Conservation (phyloP, 37 sponge, comb jelly and placozoan genomes). For the Crambe crambe region DNA sequence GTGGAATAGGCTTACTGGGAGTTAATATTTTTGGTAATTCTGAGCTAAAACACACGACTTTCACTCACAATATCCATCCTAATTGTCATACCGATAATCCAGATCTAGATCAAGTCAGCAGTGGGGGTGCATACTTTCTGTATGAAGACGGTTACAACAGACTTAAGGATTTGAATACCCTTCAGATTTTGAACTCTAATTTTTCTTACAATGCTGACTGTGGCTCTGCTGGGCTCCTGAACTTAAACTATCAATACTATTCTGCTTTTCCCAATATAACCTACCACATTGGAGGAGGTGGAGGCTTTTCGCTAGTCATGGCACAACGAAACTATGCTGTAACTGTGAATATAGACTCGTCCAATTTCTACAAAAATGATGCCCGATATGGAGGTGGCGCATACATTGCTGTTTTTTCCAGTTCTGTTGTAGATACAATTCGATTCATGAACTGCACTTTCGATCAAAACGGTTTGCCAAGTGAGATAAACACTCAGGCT, state of each 20-base stretch:
- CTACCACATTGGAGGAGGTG: constrained; percentile 33
- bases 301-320: constrained; percentile 47
- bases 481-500: not conserved
- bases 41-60: not conserved
- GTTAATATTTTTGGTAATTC: constrained; percentile 42
- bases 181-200: not conserved
- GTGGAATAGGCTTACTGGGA: constrained; percentile 46
- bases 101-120: not conserved
- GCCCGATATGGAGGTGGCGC: constrained; percentile 14
- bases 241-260: not conserved
- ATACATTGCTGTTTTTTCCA: not conserved
- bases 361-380: constrained; percentile 11
- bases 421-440: not conserved
- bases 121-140: constrained; percentile 46
- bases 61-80: constrained; percentile 18
- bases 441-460: not conserved
- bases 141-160: constrained; percentile 22
- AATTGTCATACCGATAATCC: not conserved
- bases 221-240: not conserved
- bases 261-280: not conserved
- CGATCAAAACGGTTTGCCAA: not conserved
- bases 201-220: constrained; percentile 17
- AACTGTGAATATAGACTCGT: not conserved
- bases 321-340: constrained; percentile 27
- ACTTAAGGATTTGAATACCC: not conserved